phyloP scores from a whole-genome alignment of 2,888 invertebrate species.

The Belgica antarctica region DNA sequence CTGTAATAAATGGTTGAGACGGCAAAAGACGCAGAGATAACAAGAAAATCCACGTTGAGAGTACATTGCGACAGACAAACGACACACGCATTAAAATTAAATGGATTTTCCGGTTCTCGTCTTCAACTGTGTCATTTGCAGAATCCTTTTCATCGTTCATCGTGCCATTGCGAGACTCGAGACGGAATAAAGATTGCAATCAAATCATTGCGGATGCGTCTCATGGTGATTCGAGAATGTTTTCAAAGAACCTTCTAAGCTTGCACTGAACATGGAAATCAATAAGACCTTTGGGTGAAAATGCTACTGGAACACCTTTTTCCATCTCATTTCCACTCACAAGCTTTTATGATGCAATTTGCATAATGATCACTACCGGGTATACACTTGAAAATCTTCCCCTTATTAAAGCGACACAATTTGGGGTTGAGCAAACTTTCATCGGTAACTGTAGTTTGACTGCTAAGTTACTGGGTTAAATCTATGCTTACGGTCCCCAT shows the following conservation, averaged over 20 bases:
- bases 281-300: too few relatives aligned
- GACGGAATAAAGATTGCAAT: background rate
- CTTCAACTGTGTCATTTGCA: background rate
- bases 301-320: background rate
- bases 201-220: background rate
- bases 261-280: too few relatives aligned
- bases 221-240: background rate
- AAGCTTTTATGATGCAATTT: background rate
- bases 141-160: slow-evolving; percentile 3
- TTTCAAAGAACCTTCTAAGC: too few relatives aligned
- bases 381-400: background rate
- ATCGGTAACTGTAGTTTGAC: too few relatives aligned
- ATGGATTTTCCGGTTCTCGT: background rate
- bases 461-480: too few relatives aligned
- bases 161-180: background rate
- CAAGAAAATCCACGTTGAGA: background rate
- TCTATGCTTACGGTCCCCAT: too few relatives aligned
- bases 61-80: slow-evolving; percentile 11
- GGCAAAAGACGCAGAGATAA: background rate
- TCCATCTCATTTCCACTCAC: background rate
- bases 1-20: slow-evolving; percentile 2
- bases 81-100: background rate
- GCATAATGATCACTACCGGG: background rate
- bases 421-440: too few relatives aligned
- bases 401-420: too few relatives aligned